Evolutionary conservation across 1,140 invertebrate genomes (phyloP), one percentile per base, ranked within the genome.

Genomic region (Adoxophyes honmai): DNA sequence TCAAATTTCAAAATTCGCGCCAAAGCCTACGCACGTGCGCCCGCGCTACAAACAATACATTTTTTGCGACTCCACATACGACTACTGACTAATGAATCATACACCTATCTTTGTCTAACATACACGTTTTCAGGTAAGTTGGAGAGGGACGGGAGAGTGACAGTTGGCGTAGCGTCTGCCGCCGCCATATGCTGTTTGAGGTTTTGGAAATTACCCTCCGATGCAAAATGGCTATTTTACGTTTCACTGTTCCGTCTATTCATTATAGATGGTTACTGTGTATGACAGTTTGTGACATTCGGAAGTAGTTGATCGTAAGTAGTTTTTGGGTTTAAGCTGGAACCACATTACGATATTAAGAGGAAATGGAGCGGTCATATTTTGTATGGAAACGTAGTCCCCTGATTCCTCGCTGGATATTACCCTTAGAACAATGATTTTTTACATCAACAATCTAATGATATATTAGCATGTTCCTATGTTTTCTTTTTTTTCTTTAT

Each of bases 121-220:
- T 57, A 28, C 16, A 34, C 16, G 37, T 53, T 64, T 59, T 42
- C 36, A 13, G 6, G 36, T 53, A 34, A 34, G 65, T 21, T 5
- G 11, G 61, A 80, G 52, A 59, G 69, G 57, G 78, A 83, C 38
- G 60, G 68, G 18, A n/a, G 70, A 16, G 57, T 70, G 68, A 83
- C 83, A 86, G 81, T 84, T 86, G 83, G 68, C 56, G 16, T 28
- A 73, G 83, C 83, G 83, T 86, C 76, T 86, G 83, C 83, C 70
- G 74, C 67, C 55, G 67, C 83, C 83, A 86, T 86, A 86, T 86
- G 83, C 70, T 79, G 72, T 66, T 81, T 86, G 81, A 84, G 81
- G 83, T 84, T 86, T 78, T 65, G 72, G 75, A 81, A 84, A 83
- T 80, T 81, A 76, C 77, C 70, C 69, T 59, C 57, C 60, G 65